Conservation (phyloP, 2,113 vertebrate genomes). For the Gorsachius goisagi region DNA sequence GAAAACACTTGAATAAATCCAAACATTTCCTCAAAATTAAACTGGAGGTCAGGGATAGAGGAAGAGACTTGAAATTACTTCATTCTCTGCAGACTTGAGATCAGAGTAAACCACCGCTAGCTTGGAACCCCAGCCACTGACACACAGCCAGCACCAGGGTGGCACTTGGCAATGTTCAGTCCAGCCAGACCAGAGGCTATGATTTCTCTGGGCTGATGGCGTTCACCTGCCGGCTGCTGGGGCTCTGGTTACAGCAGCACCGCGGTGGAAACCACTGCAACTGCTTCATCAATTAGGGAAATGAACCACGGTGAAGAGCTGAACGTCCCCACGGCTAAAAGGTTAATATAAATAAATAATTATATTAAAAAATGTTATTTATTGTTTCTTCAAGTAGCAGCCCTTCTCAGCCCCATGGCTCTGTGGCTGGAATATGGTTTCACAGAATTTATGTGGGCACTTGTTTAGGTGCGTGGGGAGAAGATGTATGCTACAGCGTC, state of each 20-base stretch:
- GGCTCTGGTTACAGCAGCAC: background rate
- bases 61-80: background rate
- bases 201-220: background rate
- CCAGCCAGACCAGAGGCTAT: background rate
- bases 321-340: background rate
- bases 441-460: conserved; percentile 41
- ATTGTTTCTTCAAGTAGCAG: conserved; percentile 26
- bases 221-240: background rate
- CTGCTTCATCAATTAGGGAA: background rate
- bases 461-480: conserved; percentile 34
- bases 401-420: background rate
- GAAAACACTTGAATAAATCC: background rate
- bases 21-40: conserved; percentile 15
- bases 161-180: background rate
- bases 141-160: background rate
- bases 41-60: background rate
- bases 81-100: background rate
- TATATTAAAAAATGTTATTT: background rate
- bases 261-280: background rate
- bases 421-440: conserved; percentile 33
- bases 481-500: conserved; percentile 26
- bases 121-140: background rate
- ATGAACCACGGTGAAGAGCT: background rate
- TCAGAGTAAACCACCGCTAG: background rate
- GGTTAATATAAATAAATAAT: background rate